Percentiles rank a stretch among this genome's conserved stretches.
Evolutionary conservation across 92 coral and sea anemone genomes (phyloP).

Genomic region (Anthopleura xanthogrammica): DNA sequence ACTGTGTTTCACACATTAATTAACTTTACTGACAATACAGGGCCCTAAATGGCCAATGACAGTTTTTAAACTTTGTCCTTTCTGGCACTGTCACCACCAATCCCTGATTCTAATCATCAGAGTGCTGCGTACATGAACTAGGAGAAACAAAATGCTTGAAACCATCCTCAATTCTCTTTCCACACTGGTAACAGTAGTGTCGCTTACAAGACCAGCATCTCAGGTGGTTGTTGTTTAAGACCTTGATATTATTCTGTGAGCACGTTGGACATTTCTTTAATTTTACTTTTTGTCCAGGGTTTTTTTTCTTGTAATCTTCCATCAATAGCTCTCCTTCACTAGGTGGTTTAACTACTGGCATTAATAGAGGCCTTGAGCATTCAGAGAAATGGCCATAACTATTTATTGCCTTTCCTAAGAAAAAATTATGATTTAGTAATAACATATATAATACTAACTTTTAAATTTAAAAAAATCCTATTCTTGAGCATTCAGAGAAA

Average conservation of each 20-base stretch:
- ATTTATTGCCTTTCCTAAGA: constrained; percentile 60
- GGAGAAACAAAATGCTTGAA: constrained; percentile 66
- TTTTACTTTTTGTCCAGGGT: constrained; percentile 41
- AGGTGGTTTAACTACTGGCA: constrained; percentile 44
- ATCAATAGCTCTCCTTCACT: constrained; percentile 60
- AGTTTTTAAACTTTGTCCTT: too few species aligned
- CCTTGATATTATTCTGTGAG: constrained; percentile 82
- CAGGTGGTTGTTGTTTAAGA: constrained; percentile 72
- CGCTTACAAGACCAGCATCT: constrained; percentile 94
- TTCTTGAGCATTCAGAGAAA: constrained; percentile 39
- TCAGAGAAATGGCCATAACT: constrained; percentile 71
- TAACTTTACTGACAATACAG: too few species aligned
- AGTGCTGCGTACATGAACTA: constrained; percentile 75
- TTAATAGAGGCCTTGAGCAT: not conserved
- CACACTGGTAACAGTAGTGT: constrained; percentile 84
- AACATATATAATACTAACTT: too few species aligned
- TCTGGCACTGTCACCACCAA: too few species aligned
- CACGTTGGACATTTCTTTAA: constrained; percentile 73
- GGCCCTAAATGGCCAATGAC: too few species aligned
- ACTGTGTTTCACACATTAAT: too few species aligned
- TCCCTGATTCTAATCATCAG: constrained; percentile 50
- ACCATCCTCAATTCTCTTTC: constrained; percentile 55
- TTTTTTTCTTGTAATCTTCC: constrained; percentile 34
- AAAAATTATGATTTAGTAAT: not conserved
- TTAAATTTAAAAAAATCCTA: too few species aligned